These are phyloP conservation scores for Mesaphorura yosii DNA, from an alignment of 1,140 invertebrate species.

Conservation along the genomic window DNA sequence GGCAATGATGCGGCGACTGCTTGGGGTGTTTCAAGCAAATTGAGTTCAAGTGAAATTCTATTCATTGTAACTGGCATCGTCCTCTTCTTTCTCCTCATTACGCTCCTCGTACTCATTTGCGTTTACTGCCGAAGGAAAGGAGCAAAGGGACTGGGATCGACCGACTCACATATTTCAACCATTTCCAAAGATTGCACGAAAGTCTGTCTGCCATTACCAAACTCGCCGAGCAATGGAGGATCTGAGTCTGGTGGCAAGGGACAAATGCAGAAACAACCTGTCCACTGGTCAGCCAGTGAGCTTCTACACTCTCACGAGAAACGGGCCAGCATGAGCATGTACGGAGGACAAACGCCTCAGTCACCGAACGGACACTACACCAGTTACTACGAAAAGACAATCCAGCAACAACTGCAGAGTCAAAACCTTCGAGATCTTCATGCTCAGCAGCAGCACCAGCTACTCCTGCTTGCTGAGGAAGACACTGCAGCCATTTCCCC, in stretches of 20 bases:
- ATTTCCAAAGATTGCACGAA: conserved; percentile 21
- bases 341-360: neutral
- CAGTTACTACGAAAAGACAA: no score
- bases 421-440: conserved; percentile 15
- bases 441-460: conserved; percentile 25
- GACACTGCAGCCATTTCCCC: conserved; percentile 31
- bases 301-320: conserved; percentile 48
- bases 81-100: conserved; percentile 13
- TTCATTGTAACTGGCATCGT: conserved; percentile 17
- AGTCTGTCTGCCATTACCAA: no score
- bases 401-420: neutral
- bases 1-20: neutral
- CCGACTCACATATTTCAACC: conserved; percentile 28
- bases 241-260: no score
- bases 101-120: conserved; percentile 19
- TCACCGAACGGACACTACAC: no score
- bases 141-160: conserved; percentile 22
- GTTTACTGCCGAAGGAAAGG: conserved; percentile 18
- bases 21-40: neutral
- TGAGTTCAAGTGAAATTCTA: neutral
- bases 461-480: conserved; percentile 34
- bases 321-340: conserved; percentile 39
- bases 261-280: conserved; percentile 29
- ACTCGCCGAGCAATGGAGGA: no score
- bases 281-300: conserved; percentile 45